Conservation (phyloP, 1,140 invertebrate species). For the Trichoplusia ni region DNA sequence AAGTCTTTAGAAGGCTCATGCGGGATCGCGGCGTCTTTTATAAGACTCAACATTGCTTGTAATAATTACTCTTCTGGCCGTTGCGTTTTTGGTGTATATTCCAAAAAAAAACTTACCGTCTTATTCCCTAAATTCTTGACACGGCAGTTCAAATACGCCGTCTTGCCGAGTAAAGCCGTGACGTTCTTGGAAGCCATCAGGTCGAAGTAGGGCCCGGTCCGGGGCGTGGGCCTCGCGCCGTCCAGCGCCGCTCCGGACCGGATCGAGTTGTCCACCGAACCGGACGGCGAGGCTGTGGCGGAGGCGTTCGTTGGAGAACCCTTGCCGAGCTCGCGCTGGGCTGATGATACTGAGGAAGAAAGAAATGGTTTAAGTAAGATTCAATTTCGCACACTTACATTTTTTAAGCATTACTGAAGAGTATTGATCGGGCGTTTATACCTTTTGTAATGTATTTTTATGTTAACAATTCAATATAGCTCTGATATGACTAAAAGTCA, state of each 20-base stretch:
- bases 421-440: too few relatives aligned
- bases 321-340: slow-evolving; percentile 71
- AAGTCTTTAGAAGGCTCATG: too few relatives aligned
- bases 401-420: not conserved
- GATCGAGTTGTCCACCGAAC: slow-evolving; percentile 64
- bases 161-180: slow-evolving; percentile 91
- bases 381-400: not conserved
- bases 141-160: slow-evolving; percentile 91
- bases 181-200: slow-evolving; percentile 88
- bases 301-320: slow-evolving; percentile 58
- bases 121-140: slow-evolving; percentile 93
- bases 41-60: too few relatives aligned
- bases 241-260: slow-evolving; percentile 47
- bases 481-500: too few relatives aligned
- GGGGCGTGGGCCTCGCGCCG: slow-evolving; percentile 60
- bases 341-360: slow-evolving; percentile 66
- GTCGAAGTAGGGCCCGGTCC: slow-evolving; percentile 86
- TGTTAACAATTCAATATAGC: too few relatives aligned
- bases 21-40: too few relatives aligned
- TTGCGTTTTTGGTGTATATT: too few relatives aligned
- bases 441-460: too few relatives aligned
- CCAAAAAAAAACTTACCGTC: slow-evolving; percentile 88
- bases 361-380: slow-evolving; percentile 1
- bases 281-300: slow-evolving; percentile 62
- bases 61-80: too few relatives aligned